A percentile compares a stretch with the other conserved stretches of the same genome.
Conservation (phyloP, 2,797 vertebrate species). For the Premnoplex brunnescens region DNA sequence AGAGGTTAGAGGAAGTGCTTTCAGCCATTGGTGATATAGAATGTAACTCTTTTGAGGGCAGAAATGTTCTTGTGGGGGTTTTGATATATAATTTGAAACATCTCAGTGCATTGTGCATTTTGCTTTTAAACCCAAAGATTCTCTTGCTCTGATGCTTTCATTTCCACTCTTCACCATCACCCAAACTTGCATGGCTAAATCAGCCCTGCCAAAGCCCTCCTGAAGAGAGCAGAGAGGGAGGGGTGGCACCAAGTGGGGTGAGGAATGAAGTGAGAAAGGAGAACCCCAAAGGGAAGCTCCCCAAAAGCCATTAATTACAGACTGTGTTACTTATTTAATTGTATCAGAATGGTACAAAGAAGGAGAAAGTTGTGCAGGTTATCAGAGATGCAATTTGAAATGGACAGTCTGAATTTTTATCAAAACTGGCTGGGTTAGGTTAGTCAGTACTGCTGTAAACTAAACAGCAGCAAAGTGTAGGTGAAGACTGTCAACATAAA, state of each 20-base stretch:
- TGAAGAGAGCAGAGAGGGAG: not conserved
- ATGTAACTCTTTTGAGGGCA: not conserved
- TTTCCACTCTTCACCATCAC: not conserved
- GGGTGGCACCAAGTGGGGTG: not conserved
- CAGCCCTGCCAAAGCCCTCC: not conserved
- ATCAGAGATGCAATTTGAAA: not conserved
- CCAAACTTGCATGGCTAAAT: not conserved
- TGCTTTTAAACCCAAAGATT: not conserved
- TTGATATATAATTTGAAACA: not conserved
- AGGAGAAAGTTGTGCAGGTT: not conserved
- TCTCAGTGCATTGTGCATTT: not conserved
- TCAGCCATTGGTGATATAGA: not conserved
- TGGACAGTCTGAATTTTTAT: not conserved
- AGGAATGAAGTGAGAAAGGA: not conserved
- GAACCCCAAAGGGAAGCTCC: not conserved
- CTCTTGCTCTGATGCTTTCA: not conserved
- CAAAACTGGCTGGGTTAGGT: not conserved
- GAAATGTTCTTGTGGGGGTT: not conserved
- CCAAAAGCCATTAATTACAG: not conserved
- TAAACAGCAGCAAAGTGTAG: not conserved
- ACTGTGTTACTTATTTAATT: not conserved
- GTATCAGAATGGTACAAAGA: not conserved
- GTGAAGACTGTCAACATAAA: not conserved
- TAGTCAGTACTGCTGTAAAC: not conserved
- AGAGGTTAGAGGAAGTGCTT: not conserved